phyloP scores from a whole-genome alignment of 2,113 vertebrate genomes.

The Regulus satrapa region DNA sequence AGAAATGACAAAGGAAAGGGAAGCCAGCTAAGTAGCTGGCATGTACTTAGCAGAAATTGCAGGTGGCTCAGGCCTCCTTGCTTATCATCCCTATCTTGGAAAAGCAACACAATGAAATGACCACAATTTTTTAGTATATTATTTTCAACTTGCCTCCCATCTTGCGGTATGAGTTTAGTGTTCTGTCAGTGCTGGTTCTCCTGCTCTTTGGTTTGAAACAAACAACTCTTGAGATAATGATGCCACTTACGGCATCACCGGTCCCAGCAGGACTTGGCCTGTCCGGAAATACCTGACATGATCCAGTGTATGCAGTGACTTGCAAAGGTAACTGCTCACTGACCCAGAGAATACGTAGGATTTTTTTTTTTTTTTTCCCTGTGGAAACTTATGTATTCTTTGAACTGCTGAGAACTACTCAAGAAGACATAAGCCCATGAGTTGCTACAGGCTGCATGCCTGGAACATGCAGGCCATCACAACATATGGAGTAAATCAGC shows the following conservation, averaged over 20 bases:
- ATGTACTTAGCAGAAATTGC: not conserved
- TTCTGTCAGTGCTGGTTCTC: not conserved
- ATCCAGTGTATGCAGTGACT: not conserved
- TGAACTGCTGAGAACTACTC: not conserved
- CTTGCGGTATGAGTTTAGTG: not conserved
- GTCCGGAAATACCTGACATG: not conserved
- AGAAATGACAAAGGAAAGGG: not conserved
- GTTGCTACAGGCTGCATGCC: not conserved
- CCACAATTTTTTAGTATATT: not conserved
- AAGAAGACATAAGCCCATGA: not conserved
- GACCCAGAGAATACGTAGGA: not conserved
- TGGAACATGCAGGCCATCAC: not conserved
- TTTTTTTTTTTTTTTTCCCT: not conserved
- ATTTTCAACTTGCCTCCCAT: not conserved
- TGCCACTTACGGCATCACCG: not conserved
- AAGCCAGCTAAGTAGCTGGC: not conserved
- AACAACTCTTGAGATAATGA: not conserved
- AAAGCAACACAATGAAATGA: not conserved
- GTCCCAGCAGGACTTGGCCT: not conserved
- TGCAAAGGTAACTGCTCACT: not conserved
- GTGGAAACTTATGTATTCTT: not conserved
- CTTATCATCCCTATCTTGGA: not conserved
- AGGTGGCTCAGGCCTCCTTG: not conserved
- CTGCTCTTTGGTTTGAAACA: not conserved
- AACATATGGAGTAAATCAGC: not conserved